Base-by-base conservation (phyloP, 2,888 invertebrate genomes). In the Lobophora halterata region DNA sequence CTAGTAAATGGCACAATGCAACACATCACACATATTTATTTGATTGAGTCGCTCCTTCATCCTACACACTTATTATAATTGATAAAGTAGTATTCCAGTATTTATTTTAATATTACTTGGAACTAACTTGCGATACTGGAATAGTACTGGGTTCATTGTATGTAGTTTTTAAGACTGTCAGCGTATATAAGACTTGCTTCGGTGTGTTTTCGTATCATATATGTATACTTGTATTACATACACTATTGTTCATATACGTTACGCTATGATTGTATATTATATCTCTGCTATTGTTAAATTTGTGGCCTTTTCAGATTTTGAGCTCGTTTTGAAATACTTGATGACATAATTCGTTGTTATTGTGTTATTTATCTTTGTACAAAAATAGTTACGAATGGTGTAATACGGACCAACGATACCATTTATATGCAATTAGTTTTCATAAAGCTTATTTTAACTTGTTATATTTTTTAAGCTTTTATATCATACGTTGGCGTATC, bases 401-500 rank as follows among this genome's bases (percentile, higher is more conserved):
- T 40, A 25, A 30, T 3, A 41, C 27, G 27, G 23, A 39, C 32
- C 37, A 37, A 27, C 23, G 29, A 37, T 41, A 44, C 33, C 23
- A 41, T 43, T 40, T 29, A 25, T 35, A 35, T 34, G 29, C 39
- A 33, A 33, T 13, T 14, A 24, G 9, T 34, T n/a, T n/a, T n/a
- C n/a, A n/a, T n/a, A n/a, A n/a, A n/a, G n/a, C n/a, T n/a, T n/a
- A n/a, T n/a, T n/a, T n/a, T n/a, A n/a, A n/a, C n/a, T n/a, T n/a
- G n/a, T n/a, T n/a, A n/a, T n/a, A n/a, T n/a, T n/a, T n/a, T n/a
- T n/a, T n/a, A n/a, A n/a, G n/a, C n/a, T n/a, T n/a, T n/a, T n/a
- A n/a, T n/a, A n/a, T n/a, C n/a, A n/a, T n/a, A n/a, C 41, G 51
- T 28, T 30, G 32, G 47, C 55, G 62, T 59, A 58, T 54, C 47